phyloP scores from a whole-genome alignment of 1,140 invertebrate genomes.

The Brachionus plicatilis region DNA sequence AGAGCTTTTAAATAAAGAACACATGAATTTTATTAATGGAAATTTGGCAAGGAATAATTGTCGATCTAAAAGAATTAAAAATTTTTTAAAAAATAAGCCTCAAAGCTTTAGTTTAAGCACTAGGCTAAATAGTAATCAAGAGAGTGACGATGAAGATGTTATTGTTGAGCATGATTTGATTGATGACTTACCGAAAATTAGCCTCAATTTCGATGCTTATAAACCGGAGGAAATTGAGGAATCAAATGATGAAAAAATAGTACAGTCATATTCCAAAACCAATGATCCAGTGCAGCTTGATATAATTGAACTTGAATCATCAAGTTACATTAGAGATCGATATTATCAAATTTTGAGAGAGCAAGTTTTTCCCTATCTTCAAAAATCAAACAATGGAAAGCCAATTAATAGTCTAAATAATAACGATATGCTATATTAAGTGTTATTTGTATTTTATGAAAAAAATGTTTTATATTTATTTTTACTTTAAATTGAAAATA shows the following conservation, averaged over 20 bases:
- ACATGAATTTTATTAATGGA: neutral
- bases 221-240: neutral
- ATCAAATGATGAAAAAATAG: neutral
- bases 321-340: slow-evolving; percentile 23
- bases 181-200: neutral
- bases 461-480: neutral
- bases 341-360: slow-evolving; percentile 39
- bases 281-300: neutral
- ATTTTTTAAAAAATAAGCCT: neutral
- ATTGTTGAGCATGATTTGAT: neutral
- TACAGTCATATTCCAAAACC: neutral
- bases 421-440: slow-evolving; percentile 36
- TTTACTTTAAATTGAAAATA: neutral
- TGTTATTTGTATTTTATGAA: neutral
- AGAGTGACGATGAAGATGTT: slow-evolving; percentile 8
- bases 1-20: neutral
- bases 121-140: neutral
- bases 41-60: neutral
- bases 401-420: slow-evolving; percentile 20
- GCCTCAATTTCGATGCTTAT: neutral
- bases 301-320: slow-evolving; percentile 15
- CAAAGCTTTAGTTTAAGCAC: neutral
- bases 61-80: neutral
- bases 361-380: slow-evolving; percentile 34
- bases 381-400: neutral